Evolutionary conservation across 2,113 vertebrate species (phyloP).

Genomic region (Neogale vison): DNA sequence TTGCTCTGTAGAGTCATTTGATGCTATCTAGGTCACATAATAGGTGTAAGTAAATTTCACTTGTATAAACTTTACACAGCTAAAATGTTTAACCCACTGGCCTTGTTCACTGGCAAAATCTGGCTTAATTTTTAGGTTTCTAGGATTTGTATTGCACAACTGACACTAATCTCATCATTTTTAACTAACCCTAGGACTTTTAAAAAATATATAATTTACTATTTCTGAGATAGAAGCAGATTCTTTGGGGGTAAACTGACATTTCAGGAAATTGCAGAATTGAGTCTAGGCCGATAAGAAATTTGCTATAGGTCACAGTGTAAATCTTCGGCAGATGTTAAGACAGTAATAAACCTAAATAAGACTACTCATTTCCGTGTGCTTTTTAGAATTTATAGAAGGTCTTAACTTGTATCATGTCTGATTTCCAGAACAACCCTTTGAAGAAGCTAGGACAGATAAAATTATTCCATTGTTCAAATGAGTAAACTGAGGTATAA

Average conservation of each 20-base stretch:
- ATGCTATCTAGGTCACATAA: not conserved
- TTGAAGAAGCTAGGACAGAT: not conserved
- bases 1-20: not conserved
- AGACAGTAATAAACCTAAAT: not conserved
- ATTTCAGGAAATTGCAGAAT: not conserved
- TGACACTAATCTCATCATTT: not conserved
- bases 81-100: not conserved
- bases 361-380: not conserved
- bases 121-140: not conserved
- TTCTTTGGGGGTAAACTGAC: not conserved
- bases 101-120: not conserved
- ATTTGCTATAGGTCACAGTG: not conserved
- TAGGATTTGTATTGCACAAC: not conserved
- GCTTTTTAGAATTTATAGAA: not conserved
- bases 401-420: not conserved
- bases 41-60: not conserved
- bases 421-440: not conserved
- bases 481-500: not conserved
- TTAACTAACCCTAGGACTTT: not conserved
- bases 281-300: not conserved
- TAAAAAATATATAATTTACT: not conserved
- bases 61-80: not conserved
- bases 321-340: not conserved
- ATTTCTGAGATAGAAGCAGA: not conserved
- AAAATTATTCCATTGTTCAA: not conserved